phyloP scores from a whole-genome alignment of 1,140 invertebrate species.

The Drosophila lini region DNA sequence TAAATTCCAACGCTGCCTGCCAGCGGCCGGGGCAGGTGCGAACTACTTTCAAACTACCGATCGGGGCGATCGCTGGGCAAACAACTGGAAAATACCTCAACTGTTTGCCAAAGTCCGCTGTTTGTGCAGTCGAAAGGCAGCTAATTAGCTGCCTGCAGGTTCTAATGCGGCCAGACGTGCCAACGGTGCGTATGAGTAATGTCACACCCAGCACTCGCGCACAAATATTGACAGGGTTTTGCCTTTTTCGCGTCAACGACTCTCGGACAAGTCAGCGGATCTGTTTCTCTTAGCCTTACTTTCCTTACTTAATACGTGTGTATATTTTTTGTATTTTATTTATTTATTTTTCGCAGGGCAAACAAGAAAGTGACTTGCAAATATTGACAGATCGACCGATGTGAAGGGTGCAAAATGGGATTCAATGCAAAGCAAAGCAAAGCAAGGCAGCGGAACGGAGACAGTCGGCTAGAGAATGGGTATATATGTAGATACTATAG shows the following conservation, averaged over 20 bases:
- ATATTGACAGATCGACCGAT: conserved; percentile 74
- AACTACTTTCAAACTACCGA: conserved; percentile 75
- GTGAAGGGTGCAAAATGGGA: conserved; percentile 34
- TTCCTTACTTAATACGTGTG: background rate
- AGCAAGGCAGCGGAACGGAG: conserved; percentile 10
- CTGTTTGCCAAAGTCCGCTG: conserved; percentile 32
- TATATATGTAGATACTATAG: background rate
- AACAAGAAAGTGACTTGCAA: conserved; percentile 74
- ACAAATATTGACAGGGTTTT: conserved; percentile 43
- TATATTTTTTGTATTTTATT: background rate
- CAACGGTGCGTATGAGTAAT: conserved; percentile 75
- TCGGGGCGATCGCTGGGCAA: conserved; percentile 28
- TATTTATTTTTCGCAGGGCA: conserved; percentile 45
- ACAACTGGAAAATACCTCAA: conserved; percentile 13
- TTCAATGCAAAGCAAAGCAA: conserved; percentile 22
- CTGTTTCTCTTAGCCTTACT: conserved; percentile 11
- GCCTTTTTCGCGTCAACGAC: conserved; percentile 65
- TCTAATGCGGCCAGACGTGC: conserved; percentile 70
- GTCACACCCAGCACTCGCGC: conserved; percentile 57
- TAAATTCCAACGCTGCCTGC: conserved; percentile 32
- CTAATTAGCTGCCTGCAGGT: conserved; percentile 66
- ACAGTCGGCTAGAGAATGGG: conserved; percentile 13
- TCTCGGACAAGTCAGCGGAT: conserved; percentile 63
- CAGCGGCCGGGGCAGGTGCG: conserved; percentile 55
- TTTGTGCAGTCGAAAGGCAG: conserved; percentile 50